Conservation (phyloP, 2,888 invertebrate species). For the Cheilosia pagana region DNA sequence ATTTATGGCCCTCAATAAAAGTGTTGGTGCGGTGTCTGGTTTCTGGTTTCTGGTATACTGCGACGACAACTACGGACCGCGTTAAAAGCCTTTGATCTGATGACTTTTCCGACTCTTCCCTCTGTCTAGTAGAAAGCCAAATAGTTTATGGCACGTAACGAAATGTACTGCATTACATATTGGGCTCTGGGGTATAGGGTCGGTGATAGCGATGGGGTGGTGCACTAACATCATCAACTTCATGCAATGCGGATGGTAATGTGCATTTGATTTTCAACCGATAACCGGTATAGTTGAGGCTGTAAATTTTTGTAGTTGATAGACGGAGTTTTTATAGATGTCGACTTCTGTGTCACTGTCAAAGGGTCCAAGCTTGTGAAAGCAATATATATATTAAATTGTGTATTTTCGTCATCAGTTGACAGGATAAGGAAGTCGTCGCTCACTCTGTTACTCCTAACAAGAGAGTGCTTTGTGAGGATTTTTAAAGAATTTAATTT, state of each 20-base stretch:
- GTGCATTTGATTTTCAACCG: constrained; percentile 16
- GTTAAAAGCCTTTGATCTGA: constrained; percentile 14
- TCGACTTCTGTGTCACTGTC: constrained; percentile 47
- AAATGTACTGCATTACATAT: constrained; percentile 21
- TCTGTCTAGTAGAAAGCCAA: constrained; percentile 5
- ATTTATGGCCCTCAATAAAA: constrained; percentile 34
- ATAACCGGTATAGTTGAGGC: not conserved
- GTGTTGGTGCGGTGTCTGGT: not conserved
- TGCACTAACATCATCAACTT: not conserved
- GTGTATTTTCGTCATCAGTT: not conserved
- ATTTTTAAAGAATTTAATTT: constrained; percentile 39
- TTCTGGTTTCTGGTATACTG: not conserved
- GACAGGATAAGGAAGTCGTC: not conserved
- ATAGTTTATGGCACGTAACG: constrained; percentile 41
- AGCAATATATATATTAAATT: constrained; percentile 42
- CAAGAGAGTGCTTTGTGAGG: not conserved
- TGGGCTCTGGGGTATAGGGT: not conserved
- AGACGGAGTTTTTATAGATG: constrained; percentile 12
- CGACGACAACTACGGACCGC: constrained; percentile 9
- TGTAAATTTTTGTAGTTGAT: no score
- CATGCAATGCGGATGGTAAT: constrained; percentile 7
- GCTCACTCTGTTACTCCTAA: not conserved
- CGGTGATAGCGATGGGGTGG: not conserved
- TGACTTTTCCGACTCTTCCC: not conserved
- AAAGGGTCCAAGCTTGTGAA: constrained; percentile 36